phyloP scores from a whole-genome alignment of 2,888 invertebrate species.

The Euphydryas editha region DNA sequence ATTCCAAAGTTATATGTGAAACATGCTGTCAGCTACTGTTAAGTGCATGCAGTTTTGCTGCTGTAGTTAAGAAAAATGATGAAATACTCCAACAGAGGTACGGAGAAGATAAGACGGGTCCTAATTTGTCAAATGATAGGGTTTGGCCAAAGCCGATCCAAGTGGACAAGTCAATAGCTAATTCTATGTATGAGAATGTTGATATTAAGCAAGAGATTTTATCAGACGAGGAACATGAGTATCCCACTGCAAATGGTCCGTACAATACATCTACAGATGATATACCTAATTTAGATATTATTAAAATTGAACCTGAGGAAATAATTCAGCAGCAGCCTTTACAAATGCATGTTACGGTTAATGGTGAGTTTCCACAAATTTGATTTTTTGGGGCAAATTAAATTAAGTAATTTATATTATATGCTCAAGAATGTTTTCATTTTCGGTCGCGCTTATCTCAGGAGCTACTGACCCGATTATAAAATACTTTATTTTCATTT shows the following conservation, averaged over 20 bases:
- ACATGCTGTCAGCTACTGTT: slow-evolving; percentile 58
- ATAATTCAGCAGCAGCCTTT: slow-evolving; percentile 49
- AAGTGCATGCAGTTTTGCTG: slow-evolving; percentile 58
- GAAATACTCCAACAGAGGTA: slow-evolving; percentile 50
- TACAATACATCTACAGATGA: slow-evolving; percentile 47
- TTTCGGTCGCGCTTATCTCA: no score
- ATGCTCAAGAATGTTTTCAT: no score
- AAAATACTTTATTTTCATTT: no score
- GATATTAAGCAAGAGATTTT: slow-evolving; percentile 71
- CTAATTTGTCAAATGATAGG: slow-evolving; percentile 33
- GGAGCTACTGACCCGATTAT: no score
- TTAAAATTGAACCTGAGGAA: slow-evolving; percentile 71
- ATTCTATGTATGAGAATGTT: slow-evolving; percentile 50
- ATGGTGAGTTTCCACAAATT: slow-evolving; percentile 50
- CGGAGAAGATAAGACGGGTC: slow-evolving; percentile 28
- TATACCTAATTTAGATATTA: slow-evolving; percentile 55
- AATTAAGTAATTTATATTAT: no score
- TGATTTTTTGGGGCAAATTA: no score
- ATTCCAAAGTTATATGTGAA: slow-evolving; percentile 66
- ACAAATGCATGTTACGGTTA: slow-evolving; percentile 51
- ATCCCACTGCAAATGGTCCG: slow-evolving; percentile 14
- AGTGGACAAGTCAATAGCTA: slow-evolving; percentile 58
- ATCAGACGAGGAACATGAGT: slow-evolving; percentile 60
- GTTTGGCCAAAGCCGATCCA: slow-evolving; percentile 74
- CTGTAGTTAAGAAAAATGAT: slow-evolving; percentile 56